Evolutionary conservation across 2,113 vertebrate species (phyloP).

Genomic region (Pseudois nayaur): DNA sequence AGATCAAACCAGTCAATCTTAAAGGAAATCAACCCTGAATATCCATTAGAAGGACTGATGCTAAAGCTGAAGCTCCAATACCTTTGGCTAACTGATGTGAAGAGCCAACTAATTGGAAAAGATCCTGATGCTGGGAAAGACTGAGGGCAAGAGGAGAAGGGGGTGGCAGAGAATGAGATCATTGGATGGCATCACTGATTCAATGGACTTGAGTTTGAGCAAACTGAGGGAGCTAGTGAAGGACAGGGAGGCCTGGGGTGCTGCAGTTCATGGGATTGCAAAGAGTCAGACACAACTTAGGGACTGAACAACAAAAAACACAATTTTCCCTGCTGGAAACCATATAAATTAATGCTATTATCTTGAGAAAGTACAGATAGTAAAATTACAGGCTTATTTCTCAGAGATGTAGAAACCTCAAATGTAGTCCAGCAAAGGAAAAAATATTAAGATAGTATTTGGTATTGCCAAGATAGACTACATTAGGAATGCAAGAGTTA

Average conservation of each 20-base stretch:
- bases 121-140: neutral
- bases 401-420: neutral
- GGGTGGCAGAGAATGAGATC: neutral
- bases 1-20: neutral
- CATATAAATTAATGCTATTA: neutral
- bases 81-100: neutral
- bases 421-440: neutral
- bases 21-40: neutral
- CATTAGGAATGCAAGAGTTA: neutral
- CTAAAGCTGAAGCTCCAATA: neutral
- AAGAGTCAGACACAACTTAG: neutral
- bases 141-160: neutral
- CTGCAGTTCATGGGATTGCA: neutral
- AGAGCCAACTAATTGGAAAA: neutral
- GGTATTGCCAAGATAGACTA: neutral
- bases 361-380: neutral
- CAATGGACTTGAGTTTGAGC: neutral
- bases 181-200: neutral
- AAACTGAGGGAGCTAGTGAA: neutral
- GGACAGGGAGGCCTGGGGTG: neutral
- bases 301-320: neutral
- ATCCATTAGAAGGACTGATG: neutral
- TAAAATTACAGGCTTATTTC: conserved; percentile 12
- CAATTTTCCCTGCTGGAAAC: neutral
- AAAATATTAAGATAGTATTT: neutral